Evolutionary conservation across 2,888 invertebrate species (phyloP).

Genomic region (Drosophila neonasuta): DNA sequence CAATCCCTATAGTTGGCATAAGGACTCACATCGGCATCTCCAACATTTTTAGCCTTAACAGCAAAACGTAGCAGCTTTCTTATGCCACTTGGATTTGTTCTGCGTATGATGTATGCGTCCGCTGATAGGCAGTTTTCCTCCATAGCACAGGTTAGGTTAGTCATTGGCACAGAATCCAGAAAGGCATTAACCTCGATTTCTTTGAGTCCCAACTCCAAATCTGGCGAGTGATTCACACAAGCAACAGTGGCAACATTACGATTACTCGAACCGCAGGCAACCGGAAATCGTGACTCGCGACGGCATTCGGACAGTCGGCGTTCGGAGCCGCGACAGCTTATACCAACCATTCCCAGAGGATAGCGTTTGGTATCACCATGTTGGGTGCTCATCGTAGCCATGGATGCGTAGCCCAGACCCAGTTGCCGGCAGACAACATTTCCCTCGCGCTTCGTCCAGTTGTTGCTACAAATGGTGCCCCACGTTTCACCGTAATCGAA

Average conservation of each 20-base stretch:
- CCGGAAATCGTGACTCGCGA: slow-evolving; percentile 68
- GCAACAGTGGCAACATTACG: slow-evolving; percentile 72
- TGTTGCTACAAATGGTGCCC: slow-evolving; percentile 75
- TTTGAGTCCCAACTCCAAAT: slow-evolving; percentile 66
- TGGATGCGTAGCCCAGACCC: slow-evolving; percentile 71
- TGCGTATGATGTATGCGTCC: slow-evolving; percentile 73
- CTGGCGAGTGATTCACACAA: slow-evolving; percentile 67
- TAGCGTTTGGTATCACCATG: slow-evolving; percentile 57
- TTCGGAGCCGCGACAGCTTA: slow-evolving; percentile 74
- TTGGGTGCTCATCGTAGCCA: slow-evolving; percentile 63
- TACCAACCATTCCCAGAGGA: slow-evolving; percentile 75
- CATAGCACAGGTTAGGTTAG: slow-evolving; percentile 74
- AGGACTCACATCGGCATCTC: slow-evolving; percentile 75
- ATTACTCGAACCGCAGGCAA: slow-evolving; percentile 56
- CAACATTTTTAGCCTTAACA: slow-evolving; percentile 75
- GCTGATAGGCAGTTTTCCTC: slow-evolving; percentile 76
- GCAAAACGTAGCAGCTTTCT: slow-evolving; percentile 76
- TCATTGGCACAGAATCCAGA: slow-evolving; percentile 70
- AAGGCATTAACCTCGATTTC: slow-evolving; percentile 67
- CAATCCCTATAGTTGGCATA: slow-evolving; percentile 78
- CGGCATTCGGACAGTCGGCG: slow-evolving; percentile 61
- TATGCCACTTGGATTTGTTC: slow-evolving; percentile 61
- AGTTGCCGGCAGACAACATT: slow-evolving; percentile 77
- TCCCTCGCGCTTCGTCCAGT: slow-evolving; percentile 75
- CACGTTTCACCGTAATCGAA: slow-evolving; percentile 68